Conservation (phyloP, 2,113 vertebrate species). For the Lathamus discolor region DNA sequence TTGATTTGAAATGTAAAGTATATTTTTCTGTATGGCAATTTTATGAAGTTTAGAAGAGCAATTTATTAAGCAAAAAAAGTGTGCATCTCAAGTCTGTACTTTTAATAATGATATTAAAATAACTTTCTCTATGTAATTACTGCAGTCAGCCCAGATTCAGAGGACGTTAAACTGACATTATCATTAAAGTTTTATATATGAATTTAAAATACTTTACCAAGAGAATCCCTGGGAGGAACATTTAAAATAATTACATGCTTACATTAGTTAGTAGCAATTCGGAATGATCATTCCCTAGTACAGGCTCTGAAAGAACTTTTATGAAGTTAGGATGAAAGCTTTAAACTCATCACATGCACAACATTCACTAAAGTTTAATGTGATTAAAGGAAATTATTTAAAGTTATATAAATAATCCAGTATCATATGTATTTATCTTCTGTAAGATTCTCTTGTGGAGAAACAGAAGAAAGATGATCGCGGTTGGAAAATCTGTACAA, state of each 20-base stretch:
- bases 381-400: slow-evolving; percentile 20
- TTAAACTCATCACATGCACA: slow-evolving; percentile 19
- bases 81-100: background rate
- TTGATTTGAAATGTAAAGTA: background rate
- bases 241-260: slow-evolving; percentile 63
- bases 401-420: slow-evolving; percentile 15
- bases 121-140: slow-evolving; percentile 19
- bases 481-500: background rate
- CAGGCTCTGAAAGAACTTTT: slow-evolving; percentile 37
- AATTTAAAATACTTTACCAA: slow-evolving; percentile 68
- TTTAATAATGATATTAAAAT: slow-evolving; percentile 45
- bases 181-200: slow-evolving; percentile 65
- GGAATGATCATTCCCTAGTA: background rate
- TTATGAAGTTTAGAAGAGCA: background rate
- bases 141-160: slow-evolving; percentile 30
- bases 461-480: background rate
- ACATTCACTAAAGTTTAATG: slow-evolving; percentile 34
- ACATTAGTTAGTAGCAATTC: slow-evolving; percentile 47
- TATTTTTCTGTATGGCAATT: background rate
- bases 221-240: slow-evolving; percentile 54
- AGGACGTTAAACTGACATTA: slow-evolving; percentile 10
- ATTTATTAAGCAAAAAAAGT: background rate
- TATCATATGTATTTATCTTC: background rate
- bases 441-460: background rate
- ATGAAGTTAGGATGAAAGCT: slow-evolving; percentile 42